Evolutionary conservation across 2,888 invertebrate species (phyloP).

Genomic region (Maniola hyperantus): DNA sequence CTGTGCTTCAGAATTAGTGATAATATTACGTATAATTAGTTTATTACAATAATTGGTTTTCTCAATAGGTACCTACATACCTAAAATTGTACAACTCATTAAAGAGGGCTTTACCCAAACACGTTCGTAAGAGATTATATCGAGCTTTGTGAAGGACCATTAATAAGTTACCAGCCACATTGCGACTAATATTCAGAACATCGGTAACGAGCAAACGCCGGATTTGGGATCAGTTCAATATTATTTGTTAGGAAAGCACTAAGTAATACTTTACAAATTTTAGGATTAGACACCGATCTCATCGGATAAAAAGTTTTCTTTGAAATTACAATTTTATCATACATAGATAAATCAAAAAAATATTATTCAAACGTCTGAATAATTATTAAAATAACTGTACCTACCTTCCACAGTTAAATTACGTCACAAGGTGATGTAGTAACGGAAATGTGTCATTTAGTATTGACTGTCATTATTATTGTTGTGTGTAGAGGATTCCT

Average conservation of each 20-base stretch:
- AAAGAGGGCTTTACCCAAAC: constrained; percentile 8
- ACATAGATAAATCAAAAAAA: too few relatives aligned
- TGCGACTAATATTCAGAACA: constrained; percentile 10
- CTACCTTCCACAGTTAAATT: too few relatives aligned
- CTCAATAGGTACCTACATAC: background rate
- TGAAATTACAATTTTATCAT: too few relatives aligned
- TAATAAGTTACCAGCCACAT: constrained; percentile 12
- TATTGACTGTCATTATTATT: too few relatives aligned
- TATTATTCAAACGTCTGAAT: too few relatives aligned
- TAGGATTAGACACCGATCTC: too few relatives aligned
- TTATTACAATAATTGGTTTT: background rate
- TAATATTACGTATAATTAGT: background rate
- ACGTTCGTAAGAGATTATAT: constrained; percentile 10
- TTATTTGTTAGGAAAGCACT: background rate
- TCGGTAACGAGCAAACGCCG: constrained; percentile 17
- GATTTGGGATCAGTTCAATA: constrained; percentile 19
- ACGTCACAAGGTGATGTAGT: too few relatives aligned
- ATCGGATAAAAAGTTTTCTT: too few relatives aligned
- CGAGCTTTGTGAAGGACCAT: constrained; percentile 3
- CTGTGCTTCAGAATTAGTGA: background rate
- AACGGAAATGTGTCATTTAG: too few relatives aligned
- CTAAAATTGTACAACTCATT: constrained; percentile 1
- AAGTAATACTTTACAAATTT: background rate
- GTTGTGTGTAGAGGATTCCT: too few relatives aligned
- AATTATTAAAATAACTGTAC: too few relatives aligned